Conservation (phyloP, 2,797 vertebrate species). For the Toxotes lorentzi region DNA sequence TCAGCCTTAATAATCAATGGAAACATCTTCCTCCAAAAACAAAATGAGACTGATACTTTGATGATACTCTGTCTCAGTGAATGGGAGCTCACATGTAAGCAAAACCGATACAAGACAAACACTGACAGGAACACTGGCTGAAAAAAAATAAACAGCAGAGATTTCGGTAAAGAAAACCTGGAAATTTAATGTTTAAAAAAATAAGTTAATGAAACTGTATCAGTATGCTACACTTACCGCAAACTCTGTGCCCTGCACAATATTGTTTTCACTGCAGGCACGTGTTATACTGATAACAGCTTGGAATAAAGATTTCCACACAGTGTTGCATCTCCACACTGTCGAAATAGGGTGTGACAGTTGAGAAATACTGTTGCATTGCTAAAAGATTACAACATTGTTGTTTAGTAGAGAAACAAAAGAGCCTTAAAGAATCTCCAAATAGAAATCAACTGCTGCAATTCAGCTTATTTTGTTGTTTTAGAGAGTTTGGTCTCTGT, state of each 20-base stretch:
- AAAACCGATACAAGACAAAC: constrained; percentile 22
- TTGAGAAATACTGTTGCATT: constrained; percentile 19
- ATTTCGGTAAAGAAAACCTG: constrained; percentile 6
- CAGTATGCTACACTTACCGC: not conserved
- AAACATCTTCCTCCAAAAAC: constrained; percentile 3
- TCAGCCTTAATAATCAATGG: constrained; percentile 17
- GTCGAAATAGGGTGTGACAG: constrained; percentile 35
- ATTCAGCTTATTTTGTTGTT: constrained; percentile 62
- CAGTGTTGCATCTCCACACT: constrained; percentile 11
- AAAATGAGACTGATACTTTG: constrained; percentile 3
- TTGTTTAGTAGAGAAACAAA: constrained; percentile 35
- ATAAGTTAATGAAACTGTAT: not conserved
- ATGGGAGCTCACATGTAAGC: not conserved
- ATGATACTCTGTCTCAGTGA: not conserved
- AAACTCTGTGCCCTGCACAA: not conserved
- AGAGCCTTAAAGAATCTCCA: constrained; percentile 36
- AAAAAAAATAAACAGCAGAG: not conserved
- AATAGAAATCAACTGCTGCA: constrained; percentile 49
- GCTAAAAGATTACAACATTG: constrained; percentile 30
- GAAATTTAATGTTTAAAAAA: not conserved
- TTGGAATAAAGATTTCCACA: constrained; percentile 34
- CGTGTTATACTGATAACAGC: constrained; percentile 31
- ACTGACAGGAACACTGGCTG: not conserved
- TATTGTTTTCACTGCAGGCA: constrained; percentile 27
- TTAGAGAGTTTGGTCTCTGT: constrained; percentile 49